Conservation (phyloP, 2,113 vertebrate species). For the Pterocles gutturalis region DNA sequence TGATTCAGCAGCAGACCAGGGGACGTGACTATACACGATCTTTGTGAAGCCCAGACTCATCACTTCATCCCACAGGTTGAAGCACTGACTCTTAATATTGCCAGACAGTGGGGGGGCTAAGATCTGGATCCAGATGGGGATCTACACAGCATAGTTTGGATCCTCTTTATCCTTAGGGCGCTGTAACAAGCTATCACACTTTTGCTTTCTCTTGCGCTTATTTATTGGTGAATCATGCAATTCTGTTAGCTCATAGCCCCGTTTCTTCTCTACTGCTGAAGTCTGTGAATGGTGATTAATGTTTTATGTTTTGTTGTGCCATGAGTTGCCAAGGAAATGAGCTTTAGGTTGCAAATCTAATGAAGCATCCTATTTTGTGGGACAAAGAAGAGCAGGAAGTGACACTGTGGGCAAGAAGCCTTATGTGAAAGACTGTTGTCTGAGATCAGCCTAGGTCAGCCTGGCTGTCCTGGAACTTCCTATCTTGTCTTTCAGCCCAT, state of each 20-base stretch:
- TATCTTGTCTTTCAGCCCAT: neutral
- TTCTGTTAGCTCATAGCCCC: neutral
- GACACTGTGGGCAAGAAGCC: neutral
- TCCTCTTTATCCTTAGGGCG: neutral
- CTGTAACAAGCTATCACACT: neutral
- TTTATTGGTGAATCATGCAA: neutral
- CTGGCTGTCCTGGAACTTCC: neutral
- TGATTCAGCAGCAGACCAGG: neutral
- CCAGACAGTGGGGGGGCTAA: neutral
- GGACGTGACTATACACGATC: neutral
- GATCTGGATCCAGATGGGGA: neutral
- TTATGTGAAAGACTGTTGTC: neutral
- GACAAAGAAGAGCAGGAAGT: neutral
- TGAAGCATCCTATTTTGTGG: neutral
- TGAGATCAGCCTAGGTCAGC: neutral
- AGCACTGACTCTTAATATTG: neutral
- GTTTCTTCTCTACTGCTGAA: neutral
- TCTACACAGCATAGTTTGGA: neutral
- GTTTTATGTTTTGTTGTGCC: neutral
- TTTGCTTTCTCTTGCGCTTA: neutral
- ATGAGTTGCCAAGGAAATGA: neutral
- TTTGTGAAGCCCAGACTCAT: neutral
- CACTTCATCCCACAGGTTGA: neutral
- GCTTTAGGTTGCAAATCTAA: neutral
- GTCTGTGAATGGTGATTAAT: neutral